Percentiles rank a stretch among this genome's conserved stretches.
Conservation (phyloP, 2,888 invertebrate genomes). For the Dusona sp. region DNA sequence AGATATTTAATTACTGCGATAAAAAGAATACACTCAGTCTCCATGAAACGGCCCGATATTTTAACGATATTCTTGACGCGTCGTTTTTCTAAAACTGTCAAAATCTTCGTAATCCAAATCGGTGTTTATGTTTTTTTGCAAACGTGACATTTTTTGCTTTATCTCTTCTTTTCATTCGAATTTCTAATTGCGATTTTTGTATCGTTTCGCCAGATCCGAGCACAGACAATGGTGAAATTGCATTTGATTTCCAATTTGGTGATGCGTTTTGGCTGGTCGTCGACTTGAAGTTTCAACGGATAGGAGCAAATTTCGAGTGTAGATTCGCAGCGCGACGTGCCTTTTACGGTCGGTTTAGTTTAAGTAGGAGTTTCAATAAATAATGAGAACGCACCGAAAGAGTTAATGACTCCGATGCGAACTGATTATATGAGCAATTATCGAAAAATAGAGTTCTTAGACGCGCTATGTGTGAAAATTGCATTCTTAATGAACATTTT, state of each 20-base stretch:
- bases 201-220: neutral
- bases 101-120: neutral
- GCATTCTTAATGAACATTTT: neutral
- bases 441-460: slow-evolving; percentile 33
- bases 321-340: too few relatives aligned
- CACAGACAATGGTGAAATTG: slow-evolving; percentile 54
- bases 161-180: neutral
- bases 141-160: neutral
- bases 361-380: slow-evolving; percentile 46
- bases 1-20: neutral
- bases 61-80: neutral
- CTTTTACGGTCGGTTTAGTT: too few relatives aligned
- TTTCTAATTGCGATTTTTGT: neutral
- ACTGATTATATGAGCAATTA: slow-evolving; percentile 54
- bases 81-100: neutral
- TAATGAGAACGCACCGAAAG: slow-evolving; percentile 40
- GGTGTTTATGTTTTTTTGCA: neutral
- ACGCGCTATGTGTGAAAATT: neutral
- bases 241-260: too few relatives aligned
- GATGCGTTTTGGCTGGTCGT: too few relatives aligned
- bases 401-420: slow-evolving; percentile 58
- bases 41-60: neutral
- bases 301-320: too few relatives aligned
- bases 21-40: neutral
- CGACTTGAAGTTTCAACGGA: too few relatives aligned